Conservation (phyloP, 2,888 invertebrate species). For the Macaria liturata region DNA sequence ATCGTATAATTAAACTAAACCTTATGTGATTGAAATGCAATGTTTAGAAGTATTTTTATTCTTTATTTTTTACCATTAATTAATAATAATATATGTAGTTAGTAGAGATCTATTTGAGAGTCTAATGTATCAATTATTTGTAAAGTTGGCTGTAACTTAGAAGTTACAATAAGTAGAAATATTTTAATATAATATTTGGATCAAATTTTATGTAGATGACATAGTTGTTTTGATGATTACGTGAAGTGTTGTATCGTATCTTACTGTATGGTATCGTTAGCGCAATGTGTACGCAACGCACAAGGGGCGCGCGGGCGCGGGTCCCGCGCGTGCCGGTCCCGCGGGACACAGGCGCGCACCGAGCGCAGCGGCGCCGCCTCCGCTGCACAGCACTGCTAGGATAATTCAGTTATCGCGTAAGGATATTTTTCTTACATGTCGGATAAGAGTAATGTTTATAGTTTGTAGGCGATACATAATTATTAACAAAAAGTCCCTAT, state of each 20-base stretch:
- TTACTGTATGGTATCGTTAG: constrained; percentile 65
- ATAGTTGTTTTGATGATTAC: constrained; percentile 82
- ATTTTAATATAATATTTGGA: constrained; percentile 84
- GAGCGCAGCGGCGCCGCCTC: constrained; percentile 51
- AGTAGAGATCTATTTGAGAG: constrained; percentile 84
- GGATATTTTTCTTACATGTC: constrained; percentile 82
- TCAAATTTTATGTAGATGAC: constrained; percentile 82
- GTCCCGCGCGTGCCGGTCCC: constrained; percentile 20
- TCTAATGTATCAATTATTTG: constrained; percentile 84
- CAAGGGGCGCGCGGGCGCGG: constrained; percentile 51
- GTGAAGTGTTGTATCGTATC: constrained; percentile 78
- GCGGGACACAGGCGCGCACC: constrained; percentile 20
- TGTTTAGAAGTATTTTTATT: constrained; percentile 84
- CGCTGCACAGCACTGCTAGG: constrained; percentile 81
- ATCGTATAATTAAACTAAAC: constrained; percentile 82
- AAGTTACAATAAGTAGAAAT: constrained; percentile 82
- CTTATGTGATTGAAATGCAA: constrained; percentile 84
- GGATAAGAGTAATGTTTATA: constrained; percentile 78
- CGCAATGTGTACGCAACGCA: constrained; percentile 82
- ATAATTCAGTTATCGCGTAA: constrained; percentile 80
- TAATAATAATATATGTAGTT: constrained; percentile 68
- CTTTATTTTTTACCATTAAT: constrained; percentile 84
- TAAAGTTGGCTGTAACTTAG: constrained; percentile 84
- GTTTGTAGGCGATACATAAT: constrained; percentile 79
- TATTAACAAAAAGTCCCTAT: constrained; percentile 82